A percentile compares a stretch with the other conserved stretches of the same genome.
phyloP scores from a whole-genome alignment of 2,888 invertebrate genomes.

The Flexamia atlantica region DNA sequence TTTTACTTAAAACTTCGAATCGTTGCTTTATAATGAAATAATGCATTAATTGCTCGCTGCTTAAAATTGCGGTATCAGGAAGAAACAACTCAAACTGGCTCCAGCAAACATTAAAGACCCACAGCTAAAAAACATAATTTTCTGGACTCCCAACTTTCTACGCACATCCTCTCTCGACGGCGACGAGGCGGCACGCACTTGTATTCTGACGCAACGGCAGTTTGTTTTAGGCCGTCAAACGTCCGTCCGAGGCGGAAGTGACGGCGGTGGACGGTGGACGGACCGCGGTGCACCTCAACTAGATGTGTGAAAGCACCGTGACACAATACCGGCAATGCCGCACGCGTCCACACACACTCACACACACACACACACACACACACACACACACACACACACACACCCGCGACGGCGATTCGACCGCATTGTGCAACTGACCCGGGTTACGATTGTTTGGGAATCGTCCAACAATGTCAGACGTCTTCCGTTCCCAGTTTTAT shows the following conservation, averaged over 20 bases:
- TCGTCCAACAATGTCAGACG: conserved; percentile 9
- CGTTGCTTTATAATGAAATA: no score
- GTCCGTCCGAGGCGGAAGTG: conserved; percentile 15
- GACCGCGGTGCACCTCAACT: conserved; percentile 18
- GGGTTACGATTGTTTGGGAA: not conserved
- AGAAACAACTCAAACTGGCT: no score
- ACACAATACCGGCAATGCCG: not conserved
- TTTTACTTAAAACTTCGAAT: no score
- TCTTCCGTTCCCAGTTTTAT: not conserved
- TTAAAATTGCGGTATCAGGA: no score
- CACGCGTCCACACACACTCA: conserved; percentile 1
- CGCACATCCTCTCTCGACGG: not conserved
- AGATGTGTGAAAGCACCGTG: conserved; percentile 33
- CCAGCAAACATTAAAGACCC: no score
- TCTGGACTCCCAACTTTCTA: not conserved
- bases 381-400: conserved; percentile 18
- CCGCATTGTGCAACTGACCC: not conserved
- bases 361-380: conserved; percentile 19
- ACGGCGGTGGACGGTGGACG: not conserved
- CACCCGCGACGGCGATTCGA: not conserved
- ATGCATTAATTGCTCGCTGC: no score
- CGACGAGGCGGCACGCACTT: not conserved
- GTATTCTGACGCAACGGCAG: conserved; percentile 33
- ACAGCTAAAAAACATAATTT: no score
- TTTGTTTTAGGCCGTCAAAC: conserved; percentile 28